A percentile compares a stretch with the other conserved stretches of the same genome.
phyloP scores from a whole-genome alignment of 2,888 invertebrate genomes.

The Agonopterix alstromeriana region DNA sequence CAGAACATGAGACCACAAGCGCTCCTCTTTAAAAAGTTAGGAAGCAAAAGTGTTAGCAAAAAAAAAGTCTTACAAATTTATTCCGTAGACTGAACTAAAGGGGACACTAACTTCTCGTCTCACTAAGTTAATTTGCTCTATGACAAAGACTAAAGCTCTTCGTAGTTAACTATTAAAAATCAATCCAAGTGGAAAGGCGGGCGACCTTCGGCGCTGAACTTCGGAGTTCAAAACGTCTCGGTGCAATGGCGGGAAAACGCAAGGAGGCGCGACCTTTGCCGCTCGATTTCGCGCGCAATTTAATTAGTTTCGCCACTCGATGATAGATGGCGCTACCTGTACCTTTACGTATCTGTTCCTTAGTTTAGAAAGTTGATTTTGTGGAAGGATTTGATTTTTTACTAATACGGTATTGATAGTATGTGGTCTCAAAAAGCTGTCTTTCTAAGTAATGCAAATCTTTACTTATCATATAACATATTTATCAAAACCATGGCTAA shows the following conservation, averaged over 20 bases:
- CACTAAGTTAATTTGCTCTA: slow-evolving; percentile 60
- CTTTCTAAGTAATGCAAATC: no score
- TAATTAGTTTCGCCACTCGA: slow-evolving; percentile 65
- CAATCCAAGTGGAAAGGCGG: slow-evolving; percentile 63
- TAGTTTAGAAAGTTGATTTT: background rate
- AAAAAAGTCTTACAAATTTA: slow-evolving; percentile 18
- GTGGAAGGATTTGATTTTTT: no score
- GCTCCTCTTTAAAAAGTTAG: background rate
- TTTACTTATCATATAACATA: no score
- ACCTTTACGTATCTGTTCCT: background rate
- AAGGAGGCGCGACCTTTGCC: slow-evolving; percentile 68
- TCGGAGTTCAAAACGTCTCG: slow-evolving; percentile 43
- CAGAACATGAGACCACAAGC: no score
- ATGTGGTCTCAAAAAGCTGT: no score
- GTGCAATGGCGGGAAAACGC: slow-evolving; percentile 63
- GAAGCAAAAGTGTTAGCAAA: slow-evolving; percentile 7
- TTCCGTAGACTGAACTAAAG: slow-evolving; percentile 34
- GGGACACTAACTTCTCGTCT: slow-evolving; percentile 38
- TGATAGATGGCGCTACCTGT: slow-evolving; percentile 55
- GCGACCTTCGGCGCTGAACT: slow-evolving; percentile 52
- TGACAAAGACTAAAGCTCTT: slow-evolving; percentile 61
- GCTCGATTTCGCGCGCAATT: slow-evolving; percentile 75
- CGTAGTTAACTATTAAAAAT: slow-evolving; percentile 71
- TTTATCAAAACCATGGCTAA: no score
- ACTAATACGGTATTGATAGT: no score